These are phyloP conservation scores for Himalopsyche anomala DNA, from an alignment of 2,888 invertebrate genomes.

Conservation along the genomic window DNA sequence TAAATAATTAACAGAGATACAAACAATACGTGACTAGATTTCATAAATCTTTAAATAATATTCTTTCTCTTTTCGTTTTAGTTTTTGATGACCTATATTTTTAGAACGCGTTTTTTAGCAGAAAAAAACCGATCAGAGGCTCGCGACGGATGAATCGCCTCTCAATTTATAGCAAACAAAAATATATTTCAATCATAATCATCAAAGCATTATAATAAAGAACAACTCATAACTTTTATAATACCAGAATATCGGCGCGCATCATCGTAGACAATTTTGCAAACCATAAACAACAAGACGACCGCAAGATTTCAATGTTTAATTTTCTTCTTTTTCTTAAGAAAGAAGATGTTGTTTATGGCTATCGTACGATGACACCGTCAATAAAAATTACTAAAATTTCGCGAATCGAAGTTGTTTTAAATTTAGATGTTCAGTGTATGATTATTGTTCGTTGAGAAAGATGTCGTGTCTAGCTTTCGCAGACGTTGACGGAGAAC, in stretches of 20 bases:
- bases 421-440: constrained; percentile 27
- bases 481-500: constrained; percentile 89
- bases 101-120: background rate
- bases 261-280: constrained; percentile 28
- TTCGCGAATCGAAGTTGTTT: constrained; percentile 14
- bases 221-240: constrained; percentile 41
- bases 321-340: constrained; percentile 31
- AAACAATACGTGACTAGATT: constrained; percentile 64
- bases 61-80: constrained; percentile 47
- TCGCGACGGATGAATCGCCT: background rate
- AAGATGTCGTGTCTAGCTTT: constrained; percentile 69
- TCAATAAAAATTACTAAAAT: constrained; percentile 23
- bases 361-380: background rate
- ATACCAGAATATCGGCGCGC: background rate
- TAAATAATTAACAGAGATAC: constrained; percentile 57
- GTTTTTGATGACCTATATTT: constrained; percentile 22
- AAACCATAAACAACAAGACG: constrained; percentile 31
- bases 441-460: constrained; percentile 24
- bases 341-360: constrained; percentile 3
- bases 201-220: constrained; percentile 43
- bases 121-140: constrained; percentile 24
- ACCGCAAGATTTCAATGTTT: constrained; percentile 36
- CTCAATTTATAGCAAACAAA: constrained; percentile 8
- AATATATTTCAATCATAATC: constrained; percentile 37
- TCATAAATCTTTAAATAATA: constrained; percentile 53